Evolutionary conservation across 2,888 invertebrate species (phyloP).

Genomic region (Hirudinaria manillensis): DNA sequence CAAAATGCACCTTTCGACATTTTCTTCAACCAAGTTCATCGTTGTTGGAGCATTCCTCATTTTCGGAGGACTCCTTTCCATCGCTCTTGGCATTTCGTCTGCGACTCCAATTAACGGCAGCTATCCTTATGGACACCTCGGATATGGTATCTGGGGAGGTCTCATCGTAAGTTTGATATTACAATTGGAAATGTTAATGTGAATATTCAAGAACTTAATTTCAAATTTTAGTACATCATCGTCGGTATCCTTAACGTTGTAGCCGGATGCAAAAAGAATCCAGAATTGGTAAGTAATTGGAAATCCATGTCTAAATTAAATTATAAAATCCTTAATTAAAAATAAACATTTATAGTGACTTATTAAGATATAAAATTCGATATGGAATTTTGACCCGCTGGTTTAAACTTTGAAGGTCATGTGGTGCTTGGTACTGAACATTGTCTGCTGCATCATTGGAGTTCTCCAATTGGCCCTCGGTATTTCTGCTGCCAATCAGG

Average conservation of each 20-base stretch:
- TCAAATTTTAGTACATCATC: conserved; percentile 3
- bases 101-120: conserved; percentile 13
- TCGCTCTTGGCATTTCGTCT: conserved; percentile 15
- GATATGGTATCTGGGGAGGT: conserved; percentile 21
- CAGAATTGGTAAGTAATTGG: not conserved
- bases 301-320: no score
- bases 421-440: not conserved
- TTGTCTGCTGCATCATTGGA: not conserved
- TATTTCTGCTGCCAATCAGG: conserved; percentile 1
- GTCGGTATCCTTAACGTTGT: not conserved
- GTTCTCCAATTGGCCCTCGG: not conserved
- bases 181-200: no score
- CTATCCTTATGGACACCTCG: conserved; percentile 22
- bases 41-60: conserved; percentile 13
- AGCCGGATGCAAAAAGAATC: not conserved
- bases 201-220: not conserved
- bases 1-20: conserved; percentile 4
- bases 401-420: not conserved
- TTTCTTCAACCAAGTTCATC: not conserved
- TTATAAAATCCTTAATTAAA: no score
- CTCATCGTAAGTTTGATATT: not conserved
- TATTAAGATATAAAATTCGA: not conserved
- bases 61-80: not conserved
- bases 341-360: no score
- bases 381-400: no score